These are phyloP conservation scores for Mormyrops attenuatus DNA, from an alignment of 2,797 vertebrate species.

Conservation along the genomic window DNA sequence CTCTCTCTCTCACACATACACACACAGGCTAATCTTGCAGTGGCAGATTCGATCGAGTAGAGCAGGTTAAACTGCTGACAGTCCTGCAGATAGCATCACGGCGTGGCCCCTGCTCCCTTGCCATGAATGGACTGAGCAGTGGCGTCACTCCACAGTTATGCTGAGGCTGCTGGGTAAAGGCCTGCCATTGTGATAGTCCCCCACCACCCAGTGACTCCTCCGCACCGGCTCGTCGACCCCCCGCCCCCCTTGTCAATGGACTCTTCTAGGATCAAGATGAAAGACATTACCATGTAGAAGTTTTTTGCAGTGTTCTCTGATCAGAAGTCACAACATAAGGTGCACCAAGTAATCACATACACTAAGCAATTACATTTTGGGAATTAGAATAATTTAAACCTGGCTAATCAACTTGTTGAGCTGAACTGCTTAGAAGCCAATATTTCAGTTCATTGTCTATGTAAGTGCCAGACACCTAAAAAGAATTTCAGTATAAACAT, in stretches of 20 bases:
- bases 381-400: background rate
- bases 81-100: slow-evolving; percentile 47
- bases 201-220: background rate
- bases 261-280: background rate
- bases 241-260: background rate
- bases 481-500: background rate
- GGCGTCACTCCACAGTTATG: slow-evolving; percentile 34
- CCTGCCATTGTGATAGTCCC: background rate
- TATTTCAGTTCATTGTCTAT: background rate
- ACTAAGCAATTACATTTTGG: background rate
- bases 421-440: background rate
- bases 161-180: slow-evolving; percentile 14
- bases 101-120: slow-evolving; percentile 37
- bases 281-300: background rate
- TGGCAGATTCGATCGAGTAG: slow-evolving; percentile 52
- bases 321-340: background rate
- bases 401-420: background rate
- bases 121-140: slow-evolving; percentile 23
- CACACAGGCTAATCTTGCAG: slow-evolving; percentile 37
- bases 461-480: background rate
- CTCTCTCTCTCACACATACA: background rate
- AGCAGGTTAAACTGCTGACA: slow-evolving; percentile 64
- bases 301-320: background rate
- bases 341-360: background rate
- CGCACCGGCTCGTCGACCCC: background rate